Percentiles rank a stretch among this genome's conserved stretches.
These are phyloP conservation scores for Cuculus canorus DNA, from an alignment of 2,797 vertebrate species.

Conservation along the genomic window DNA sequence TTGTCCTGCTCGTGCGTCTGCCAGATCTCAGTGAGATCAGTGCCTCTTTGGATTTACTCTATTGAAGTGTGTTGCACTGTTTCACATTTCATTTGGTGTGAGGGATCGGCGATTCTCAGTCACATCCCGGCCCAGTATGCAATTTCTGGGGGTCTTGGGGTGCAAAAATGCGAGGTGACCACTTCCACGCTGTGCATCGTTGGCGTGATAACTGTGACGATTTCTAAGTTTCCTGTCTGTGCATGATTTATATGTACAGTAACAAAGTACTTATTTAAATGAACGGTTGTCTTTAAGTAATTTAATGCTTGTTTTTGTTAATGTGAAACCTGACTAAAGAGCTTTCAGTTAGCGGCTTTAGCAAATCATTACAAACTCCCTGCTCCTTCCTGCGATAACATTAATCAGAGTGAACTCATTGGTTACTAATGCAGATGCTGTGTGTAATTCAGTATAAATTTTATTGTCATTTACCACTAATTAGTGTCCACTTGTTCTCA, in stretches of 20 bases:
- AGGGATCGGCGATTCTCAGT: fast-evolving
- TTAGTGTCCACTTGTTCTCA: conserved; percentile 53
- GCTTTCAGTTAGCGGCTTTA: conserved; percentile 48
- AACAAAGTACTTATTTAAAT: conserved; percentile 54
- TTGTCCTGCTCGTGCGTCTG: not conserved
- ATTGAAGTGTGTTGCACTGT: not conserved
- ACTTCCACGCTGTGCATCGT: not conserved
- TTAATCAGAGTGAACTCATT: conserved; percentile 55
- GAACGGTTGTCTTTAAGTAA: conserved; percentile 48
- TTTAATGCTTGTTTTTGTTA: conserved; percentile 58
- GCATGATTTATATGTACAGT: not conserved
- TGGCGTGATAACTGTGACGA: not conserved
- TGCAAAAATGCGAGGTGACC: not conserved
- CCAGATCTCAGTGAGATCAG: not conserved
- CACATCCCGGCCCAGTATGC: not conserved
- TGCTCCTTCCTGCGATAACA: conserved; percentile 27
- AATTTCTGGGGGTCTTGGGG: not conserved
- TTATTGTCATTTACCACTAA: conserved; percentile 62
- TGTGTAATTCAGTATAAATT: conserved; percentile 51
- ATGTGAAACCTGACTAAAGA: conserved; percentile 55
- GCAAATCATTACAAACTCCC: conserved; percentile 58
- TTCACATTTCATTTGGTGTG: not conserved
- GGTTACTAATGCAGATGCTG: conserved; percentile 50
- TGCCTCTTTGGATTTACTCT: not conserved
- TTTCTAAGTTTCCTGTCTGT: not conserved